A percentile compares a stretch with the other conserved stretches of the same genome.
Conservation (phyloP, 2,888 invertebrate genomes). For the Myopa testacea region DNA sequence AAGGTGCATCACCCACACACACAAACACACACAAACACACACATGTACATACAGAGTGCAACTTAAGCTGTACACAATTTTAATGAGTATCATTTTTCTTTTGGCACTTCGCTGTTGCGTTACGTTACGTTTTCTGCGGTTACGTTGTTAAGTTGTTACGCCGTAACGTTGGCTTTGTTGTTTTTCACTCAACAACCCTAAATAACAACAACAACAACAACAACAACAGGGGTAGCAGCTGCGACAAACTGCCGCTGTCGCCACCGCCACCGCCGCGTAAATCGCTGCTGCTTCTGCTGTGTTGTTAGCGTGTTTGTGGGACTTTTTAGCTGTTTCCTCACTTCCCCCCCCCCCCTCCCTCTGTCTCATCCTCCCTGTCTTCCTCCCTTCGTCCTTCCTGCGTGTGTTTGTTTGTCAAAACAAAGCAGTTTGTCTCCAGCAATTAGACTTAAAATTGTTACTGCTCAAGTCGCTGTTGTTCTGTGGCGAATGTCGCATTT, state of each 20-base stretch:
- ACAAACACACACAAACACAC: not conserved
- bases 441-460: slow-evolving; percentile 38
- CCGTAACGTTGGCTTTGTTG: not conserved
- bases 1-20: not conserved
- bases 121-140: not conserved
- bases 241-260: not conserved
- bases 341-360: not conserved
- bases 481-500: slow-evolving; percentile 34
- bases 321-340: not conserved
- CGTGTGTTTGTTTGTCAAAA: not conserved
- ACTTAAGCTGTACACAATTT: not conserved
- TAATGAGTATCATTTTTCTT: slow-evolving; percentile 41
- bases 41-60: not conserved
- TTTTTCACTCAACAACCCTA: not conserved
- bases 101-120: slow-evolving; percentile 14
- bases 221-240: not conserved
- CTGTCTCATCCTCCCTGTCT: not conserved
- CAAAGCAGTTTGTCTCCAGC: slow-evolving; percentile 28
- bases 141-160: slow-evolving; percentile 1
- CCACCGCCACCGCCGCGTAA: not conserved
- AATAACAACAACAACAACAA: not conserved
- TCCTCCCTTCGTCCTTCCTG: not conserved
- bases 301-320: slow-evolving; percentile 7
- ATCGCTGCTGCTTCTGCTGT: slow-evolving; percentile 4
- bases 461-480: not conserved